These are phyloP conservation scores for Bursaphelenchus okinawaensis DNA, from an alignment of 2,888 invertebrate genomes.

Conservation along the genomic window DNA sequence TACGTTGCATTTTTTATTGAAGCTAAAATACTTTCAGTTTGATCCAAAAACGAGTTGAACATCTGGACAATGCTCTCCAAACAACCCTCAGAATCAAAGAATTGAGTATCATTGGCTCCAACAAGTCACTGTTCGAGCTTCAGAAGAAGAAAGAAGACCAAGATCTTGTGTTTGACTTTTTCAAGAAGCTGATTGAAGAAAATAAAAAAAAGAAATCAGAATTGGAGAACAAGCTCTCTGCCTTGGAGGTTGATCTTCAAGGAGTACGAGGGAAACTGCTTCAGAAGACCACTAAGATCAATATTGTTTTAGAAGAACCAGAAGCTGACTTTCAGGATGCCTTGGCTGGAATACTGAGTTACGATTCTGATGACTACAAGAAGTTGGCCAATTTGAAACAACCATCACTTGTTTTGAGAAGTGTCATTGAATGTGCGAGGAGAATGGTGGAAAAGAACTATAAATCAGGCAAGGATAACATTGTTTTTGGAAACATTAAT, in stretches of 20 bases:
- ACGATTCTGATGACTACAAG: conserved; percentile 18
- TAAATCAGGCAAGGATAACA: background rate
- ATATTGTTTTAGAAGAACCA: conserved; percentile 22
- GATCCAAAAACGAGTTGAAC: conserved; percentile 6
- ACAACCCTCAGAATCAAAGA: conserved; percentile 8
- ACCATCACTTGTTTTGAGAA: conserved; percentile 22
- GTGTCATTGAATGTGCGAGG: conserved; percentile 23
- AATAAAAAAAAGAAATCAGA: conserved; percentile 11
- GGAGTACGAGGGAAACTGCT: conserved; percentile 15
- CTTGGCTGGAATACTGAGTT: conserved; percentile 14
- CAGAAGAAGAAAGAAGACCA: conserved; percentile 15
- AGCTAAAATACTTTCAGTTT: background rate
- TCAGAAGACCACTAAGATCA: conserved; percentile 25
- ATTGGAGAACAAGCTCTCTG: conserved; percentile 16
- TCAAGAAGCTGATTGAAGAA: conserved; percentile 21
- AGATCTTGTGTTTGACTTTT: conserved; percentile 21
- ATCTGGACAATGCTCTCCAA: conserved; percentile 13
- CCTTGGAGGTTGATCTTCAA: conserved; percentile 11
- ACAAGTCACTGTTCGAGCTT: conserved; percentile 14
- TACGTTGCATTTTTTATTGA: background rate
- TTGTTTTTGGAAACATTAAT: conserved; percentile 1
- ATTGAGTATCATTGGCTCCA: conserved; percentile 12
- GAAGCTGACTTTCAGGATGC: conserved; percentile 18
- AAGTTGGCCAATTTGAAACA: conserved; percentile 21
- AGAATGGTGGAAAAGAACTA: conserved; percentile 17